Conservation (phyloP, 1,140 invertebrate genomes). For the Scaptomyza montana region DNA sequence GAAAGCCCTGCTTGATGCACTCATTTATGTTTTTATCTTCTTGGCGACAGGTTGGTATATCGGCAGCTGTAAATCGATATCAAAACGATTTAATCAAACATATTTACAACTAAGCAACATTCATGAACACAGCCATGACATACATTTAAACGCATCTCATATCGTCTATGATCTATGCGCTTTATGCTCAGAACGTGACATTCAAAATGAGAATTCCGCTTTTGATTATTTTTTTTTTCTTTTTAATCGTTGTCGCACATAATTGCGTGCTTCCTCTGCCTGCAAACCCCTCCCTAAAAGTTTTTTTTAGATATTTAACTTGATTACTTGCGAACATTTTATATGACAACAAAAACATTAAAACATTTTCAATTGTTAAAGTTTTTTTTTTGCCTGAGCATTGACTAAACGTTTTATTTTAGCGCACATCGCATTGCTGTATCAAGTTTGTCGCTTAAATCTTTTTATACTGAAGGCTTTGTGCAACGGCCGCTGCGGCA, state of each 20-base stretch:
- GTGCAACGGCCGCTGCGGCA: conserved; percentile 21
- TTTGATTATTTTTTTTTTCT: not conserved
- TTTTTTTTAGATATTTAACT: conserved; percentile 33
- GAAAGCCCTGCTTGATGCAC: conserved; percentile 73
- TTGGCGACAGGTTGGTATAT: conserved; percentile 71
- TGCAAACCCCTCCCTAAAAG: not conserved
- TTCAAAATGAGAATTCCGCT: conserved; percentile 52
- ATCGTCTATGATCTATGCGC: conserved; percentile 46
- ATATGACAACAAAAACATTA: conserved; percentile 34
- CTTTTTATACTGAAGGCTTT: conserved; percentile 57
- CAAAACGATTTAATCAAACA: conserved; percentile 22
- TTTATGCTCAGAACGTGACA: conserved; percentile 73
- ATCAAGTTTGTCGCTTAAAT: conserved; percentile 64
- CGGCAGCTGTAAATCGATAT: conserved; percentile 57
- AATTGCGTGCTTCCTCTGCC: conserved; percentile 33
- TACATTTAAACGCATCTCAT: conserved; percentile 46
- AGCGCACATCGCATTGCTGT: conserved; percentile 33
- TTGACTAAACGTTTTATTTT: conserved; percentile 30
- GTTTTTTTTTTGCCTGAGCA: conserved; percentile 24
- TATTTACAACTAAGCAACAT: not conserved
- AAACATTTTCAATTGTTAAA: conserved; percentile 50
- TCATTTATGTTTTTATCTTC: conserved; percentile 73
- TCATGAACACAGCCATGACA: conserved; percentile 53
- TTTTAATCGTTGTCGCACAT: conserved; percentile 35
- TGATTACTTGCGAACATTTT: conserved; percentile 37